A percentile compares a stretch with the other conserved stretches of the same genome.
These are phyloP conservation scores for Xiphias gladius DNA, from an alignment of 2,113 vertebrate genomes.

Conservation along the genomic window DNA sequence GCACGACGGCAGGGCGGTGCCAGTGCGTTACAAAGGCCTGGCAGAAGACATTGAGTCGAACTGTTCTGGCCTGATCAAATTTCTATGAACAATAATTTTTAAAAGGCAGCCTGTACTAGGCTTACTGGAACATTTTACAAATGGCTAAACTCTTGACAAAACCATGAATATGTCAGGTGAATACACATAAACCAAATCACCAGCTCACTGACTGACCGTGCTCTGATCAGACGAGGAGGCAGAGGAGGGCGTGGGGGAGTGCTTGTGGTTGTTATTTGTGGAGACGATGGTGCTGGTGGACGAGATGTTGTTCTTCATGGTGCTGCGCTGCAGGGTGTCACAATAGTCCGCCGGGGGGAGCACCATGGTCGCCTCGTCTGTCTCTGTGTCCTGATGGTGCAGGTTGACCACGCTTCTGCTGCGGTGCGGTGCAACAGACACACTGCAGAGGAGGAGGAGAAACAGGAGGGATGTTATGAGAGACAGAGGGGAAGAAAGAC, in stretches of 20 bases:
- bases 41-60: slow-evolving; percentile 5
- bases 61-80: neutral
- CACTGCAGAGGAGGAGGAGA: slow-evolving; percentile 58
- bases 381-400: slow-evolving; percentile 86
- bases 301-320: slow-evolving; percentile 37
- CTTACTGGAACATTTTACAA: neutral
- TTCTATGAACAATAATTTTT: neutral
- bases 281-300: slow-evolving; percentile 3
- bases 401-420: slow-evolving; percentile 93
- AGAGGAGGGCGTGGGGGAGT: slow-evolving; percentile 72
- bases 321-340: slow-evolving; percentile 56
- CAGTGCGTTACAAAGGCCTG: neutral
- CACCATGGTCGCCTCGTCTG: slow-evolving; percentile 84
- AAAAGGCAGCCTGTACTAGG: neutral
- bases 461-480: neutral
- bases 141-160: neutral
- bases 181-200: neutral
- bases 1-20: neutral
- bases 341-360: slow-evolving; percentile 92
- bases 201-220: slow-evolving; percentile 70
- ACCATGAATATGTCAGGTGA: neutral
- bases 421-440: slow-evolving; percentile 75
- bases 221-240: slow-evolving; percentile 68
- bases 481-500: neutral
- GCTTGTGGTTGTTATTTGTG: slow-evolving; percentile 59